Evolutionary conservation across 2,888 invertebrate species (phyloP).

Genomic region (Plebejus argus): DNA sequence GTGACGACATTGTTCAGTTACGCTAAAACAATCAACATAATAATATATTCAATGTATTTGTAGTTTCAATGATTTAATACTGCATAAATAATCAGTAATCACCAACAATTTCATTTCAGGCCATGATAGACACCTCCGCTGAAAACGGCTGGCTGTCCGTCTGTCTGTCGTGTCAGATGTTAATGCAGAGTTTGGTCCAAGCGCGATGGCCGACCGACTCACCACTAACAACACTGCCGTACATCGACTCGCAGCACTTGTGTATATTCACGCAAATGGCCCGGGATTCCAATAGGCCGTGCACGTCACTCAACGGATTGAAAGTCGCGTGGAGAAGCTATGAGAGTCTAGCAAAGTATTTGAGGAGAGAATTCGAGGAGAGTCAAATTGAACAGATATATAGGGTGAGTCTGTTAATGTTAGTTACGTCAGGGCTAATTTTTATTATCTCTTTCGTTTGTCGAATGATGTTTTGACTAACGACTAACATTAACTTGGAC

Average conservation of each 20-base stretch:
- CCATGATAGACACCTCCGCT: slow-evolving; percentile 96
- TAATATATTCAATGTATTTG: background rate
- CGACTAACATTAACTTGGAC: too few relatives aligned
- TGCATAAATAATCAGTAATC: background rate
- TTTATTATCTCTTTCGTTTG: too few relatives aligned
- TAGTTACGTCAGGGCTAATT: too few relatives aligned
- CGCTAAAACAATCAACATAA: too few relatives aligned
- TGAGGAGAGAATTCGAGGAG: slow-evolving; percentile 84
- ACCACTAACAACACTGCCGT: slow-evolving; percentile 88
- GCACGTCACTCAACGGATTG: slow-evolving; percentile 79
- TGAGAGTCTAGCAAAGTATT: slow-evolving; percentile 80
- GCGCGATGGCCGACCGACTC: slow-evolving; percentile 92
- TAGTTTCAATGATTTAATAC: background rate
- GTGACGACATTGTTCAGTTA: too few relatives aligned
- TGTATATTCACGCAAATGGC: slow-evolving; percentile 80
- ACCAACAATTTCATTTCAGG: slow-evolving; percentile 75
- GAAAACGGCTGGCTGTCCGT: slow-evolving; percentile 94
- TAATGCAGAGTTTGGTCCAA: slow-evolving; percentile 95
- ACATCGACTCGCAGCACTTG: slow-evolving; percentile 84
- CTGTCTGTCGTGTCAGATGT: slow-evolving; percentile 86
- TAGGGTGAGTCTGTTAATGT: slow-evolving; percentile 73
- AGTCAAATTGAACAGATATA: slow-evolving; percentile 85
- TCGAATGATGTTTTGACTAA: too few relatives aligned
- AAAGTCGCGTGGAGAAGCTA: slow-evolving; percentile 80
- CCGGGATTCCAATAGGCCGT: slow-evolving; percentile 60